Base-by-base conservation (phyloP, 1,140 invertebrate species). In the Colletes gigas region DNA sequence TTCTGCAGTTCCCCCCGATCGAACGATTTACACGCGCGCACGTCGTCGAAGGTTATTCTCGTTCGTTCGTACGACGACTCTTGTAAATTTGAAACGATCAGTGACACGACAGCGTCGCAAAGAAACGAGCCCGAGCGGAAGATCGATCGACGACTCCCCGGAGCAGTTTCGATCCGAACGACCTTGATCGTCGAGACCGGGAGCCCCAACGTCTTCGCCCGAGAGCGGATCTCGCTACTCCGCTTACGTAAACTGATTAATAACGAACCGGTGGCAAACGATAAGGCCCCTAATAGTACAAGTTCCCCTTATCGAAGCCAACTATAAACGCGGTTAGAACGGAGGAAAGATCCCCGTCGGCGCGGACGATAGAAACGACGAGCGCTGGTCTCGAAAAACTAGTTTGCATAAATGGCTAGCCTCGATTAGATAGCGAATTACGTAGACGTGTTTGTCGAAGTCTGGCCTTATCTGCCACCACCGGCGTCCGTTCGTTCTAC, bases 381-480 rank as follows among this genome's bases (percentile, higher is more conserved):
- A 9, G 47, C 39, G 17, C 4, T 41, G 17, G 4, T 10, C 15
- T 72, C 19, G 7, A 7, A 15, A 62, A 60, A 81, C 72, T 76
- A 76, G 72, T 81, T 76, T 76, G 47, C 55, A 76, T 68, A 75
- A 75, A 81, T 67, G 78, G 44, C 44, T 52, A 67, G 54, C 44
- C 21, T 19, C 47, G 72, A 76, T 81, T 75, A 81, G 71, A 81
- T 75, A 69, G 72, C 52, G 55, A 75, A 75, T 81, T 81, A 81
- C 72, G 71, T 54, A 55, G 72, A 65, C 62, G 55, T 75, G 71
- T 72, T 78, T 70, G 66, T 70, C 75, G 55, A 60, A 66, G 41
- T 12, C 55, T 14, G 66, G 41, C 5, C 55, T 77, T 77, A 77
- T 77, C 75, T 68, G 17, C 21, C 54, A 50, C 44, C 30, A 65